Evolutionary conservation across 1,140 invertebrate species (phyloP).

Genomic region (Monochamus saltuarius): DNA sequence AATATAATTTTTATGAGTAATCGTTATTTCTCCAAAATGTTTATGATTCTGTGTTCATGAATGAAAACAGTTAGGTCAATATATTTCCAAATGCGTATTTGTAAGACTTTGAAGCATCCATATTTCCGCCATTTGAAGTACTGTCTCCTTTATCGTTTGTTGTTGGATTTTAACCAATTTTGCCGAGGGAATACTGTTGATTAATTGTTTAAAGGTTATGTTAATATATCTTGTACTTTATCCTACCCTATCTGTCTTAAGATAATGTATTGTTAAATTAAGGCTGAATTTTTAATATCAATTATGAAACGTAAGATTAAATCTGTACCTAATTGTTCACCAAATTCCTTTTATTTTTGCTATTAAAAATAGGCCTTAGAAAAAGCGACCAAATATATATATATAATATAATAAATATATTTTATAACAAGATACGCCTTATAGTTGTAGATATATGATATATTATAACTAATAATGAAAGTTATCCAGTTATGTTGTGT

Average conservation of each 20-base stretch:
- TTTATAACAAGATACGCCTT: constrained; percentile 35
- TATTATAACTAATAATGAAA: constrained; percentile 21
- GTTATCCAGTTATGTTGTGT: constrained; percentile 23
- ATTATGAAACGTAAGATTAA: constrained; percentile 1
- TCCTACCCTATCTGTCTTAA: not conserved
- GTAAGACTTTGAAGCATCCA: too few species aligned
- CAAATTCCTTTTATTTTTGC: constrained; percentile 12
- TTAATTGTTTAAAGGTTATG: not conserved
- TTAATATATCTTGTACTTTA: constrained; percentile 1
- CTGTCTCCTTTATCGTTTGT: too few species aligned
- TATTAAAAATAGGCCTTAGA: constrained; percentile 20
- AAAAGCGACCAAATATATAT: constrained; percentile 37
- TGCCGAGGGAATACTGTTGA: not conserved
- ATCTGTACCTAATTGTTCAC: not conserved
- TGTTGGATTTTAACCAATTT: too few species aligned
- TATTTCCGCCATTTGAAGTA: too few species aligned
- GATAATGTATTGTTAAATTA: not conserved
- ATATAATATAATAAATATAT: constrained; percentile 21
- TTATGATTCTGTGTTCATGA: too few species aligned
- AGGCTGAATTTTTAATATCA: constrained; percentile 3
- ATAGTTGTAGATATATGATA: constrained; percentile 29
- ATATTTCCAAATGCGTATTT: too few species aligned
- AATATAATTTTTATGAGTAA: too few species aligned
- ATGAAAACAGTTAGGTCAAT: too few species aligned
- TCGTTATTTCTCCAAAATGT: too few species aligned